phyloP scores from a whole-genome alignment of 2,113 vertebrate genomes.

The Thunnus maccoyii region DNA sequence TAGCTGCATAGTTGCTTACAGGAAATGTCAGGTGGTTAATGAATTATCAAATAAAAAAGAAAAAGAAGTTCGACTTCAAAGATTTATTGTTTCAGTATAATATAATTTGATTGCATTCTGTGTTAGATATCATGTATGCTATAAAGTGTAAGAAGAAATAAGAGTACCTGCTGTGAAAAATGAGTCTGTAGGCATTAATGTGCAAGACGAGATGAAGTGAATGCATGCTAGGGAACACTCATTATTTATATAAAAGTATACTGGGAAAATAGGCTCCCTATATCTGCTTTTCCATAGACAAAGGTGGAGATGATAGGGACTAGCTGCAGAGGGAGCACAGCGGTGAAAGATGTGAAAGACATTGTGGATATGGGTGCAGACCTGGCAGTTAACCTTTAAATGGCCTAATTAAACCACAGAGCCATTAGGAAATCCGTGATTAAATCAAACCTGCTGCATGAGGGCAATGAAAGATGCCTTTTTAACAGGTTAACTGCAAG shows the following conservation, averaged over 20 bases:
- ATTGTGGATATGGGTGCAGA: slow-evolving; percentile 49
- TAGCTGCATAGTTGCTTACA: neutral
- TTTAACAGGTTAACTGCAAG: slow-evolving; percentile 45
- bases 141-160: slow-evolving; percentile 8
- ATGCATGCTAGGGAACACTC: neutral
- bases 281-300: neutral
- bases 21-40: neutral
- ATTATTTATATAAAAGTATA: slow-evolving; percentile 20
- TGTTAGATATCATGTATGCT: neutral
- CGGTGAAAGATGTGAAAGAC: slow-evolving; percentile 53
- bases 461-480: slow-evolving; percentile 50
- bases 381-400: slow-evolving; percentile 81
- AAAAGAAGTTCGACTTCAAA: neutral
- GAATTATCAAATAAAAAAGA: neutral
- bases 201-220: neutral
- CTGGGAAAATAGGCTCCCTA: neutral
- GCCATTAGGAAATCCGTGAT: slow-evolving; percentile 70
- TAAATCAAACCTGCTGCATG: slow-evolving; percentile 65
- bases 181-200: neutral
- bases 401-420: slow-evolving; percentile 77
- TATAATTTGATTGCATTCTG: neutral
- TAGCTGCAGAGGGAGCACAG: slow-evolving; percentile 21
- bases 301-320: slow-evolving; percentile 1
- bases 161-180: slow-evolving; percentile 2
- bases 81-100: neutral